Evolutionary conservation across 2,113 vertebrate species (phyloP).

Genomic region (Eudorcas thomsonii): DNA sequence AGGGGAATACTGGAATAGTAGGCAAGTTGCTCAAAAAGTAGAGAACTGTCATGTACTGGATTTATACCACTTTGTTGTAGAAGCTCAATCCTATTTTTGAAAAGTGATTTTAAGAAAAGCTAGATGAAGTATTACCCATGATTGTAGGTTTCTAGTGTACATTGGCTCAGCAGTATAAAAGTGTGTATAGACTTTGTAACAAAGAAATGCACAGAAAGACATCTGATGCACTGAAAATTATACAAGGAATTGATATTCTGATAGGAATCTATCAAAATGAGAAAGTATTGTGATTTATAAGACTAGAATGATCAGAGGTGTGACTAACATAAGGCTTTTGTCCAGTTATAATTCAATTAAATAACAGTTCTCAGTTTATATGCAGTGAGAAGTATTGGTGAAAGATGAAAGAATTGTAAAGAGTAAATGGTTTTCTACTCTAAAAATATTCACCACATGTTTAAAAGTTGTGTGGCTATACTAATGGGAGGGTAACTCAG

Average conservation of each 20-base stretch:
- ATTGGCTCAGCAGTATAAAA: background rate
- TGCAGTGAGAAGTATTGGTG: background rate
- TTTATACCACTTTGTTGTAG: background rate
- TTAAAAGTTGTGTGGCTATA: background rate
- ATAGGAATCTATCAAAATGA: background rate
- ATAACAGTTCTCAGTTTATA: background rate
- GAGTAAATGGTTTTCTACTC: background rate
- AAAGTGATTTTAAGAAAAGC: constrained; percentile 5
- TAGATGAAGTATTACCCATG: background rate
- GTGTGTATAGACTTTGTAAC: background rate
- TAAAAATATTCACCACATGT: background rate
- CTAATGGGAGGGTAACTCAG: background rate
- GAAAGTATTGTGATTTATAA: background rate
- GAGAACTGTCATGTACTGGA: background rate
- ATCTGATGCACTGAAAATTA: background rate
- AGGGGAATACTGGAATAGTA: background rate
- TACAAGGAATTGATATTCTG: background rate
- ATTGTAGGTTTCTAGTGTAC: background rate
- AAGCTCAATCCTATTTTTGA: background rate
- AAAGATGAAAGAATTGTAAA: background rate
- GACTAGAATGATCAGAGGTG: background rate
- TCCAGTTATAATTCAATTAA: background rate
- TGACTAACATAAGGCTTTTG: background rate
- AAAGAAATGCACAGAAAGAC: background rate
- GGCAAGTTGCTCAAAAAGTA: constrained; percentile 10